These are phyloP conservation scores for Eurypyga helias DNA, from an alignment of 2,113 vertebrate species.

Conservation along the genomic window DNA sequence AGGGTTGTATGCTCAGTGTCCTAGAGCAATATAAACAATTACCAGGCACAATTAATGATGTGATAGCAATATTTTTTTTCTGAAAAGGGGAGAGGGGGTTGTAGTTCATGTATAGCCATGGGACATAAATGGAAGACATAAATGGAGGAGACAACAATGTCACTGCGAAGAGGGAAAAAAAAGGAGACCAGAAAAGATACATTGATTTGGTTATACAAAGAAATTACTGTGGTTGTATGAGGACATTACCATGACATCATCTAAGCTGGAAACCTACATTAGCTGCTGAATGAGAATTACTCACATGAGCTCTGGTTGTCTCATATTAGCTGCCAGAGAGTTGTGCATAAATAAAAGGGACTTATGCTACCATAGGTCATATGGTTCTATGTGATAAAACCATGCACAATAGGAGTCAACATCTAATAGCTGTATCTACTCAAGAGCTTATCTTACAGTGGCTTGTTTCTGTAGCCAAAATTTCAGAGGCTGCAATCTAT, in stretches of 20 bases:
- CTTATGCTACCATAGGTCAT: background rate
- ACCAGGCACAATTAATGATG: background rate
- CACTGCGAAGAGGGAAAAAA: background rate
- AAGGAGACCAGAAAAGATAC: background rate
- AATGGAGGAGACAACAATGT: background rate
- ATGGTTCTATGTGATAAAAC: background rate
- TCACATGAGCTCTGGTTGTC: background rate
- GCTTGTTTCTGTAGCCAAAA: background rate
- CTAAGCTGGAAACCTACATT: background rate
- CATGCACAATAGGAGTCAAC: background rate
- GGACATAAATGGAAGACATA: background rate
- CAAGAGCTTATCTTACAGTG: background rate
- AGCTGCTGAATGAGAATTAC: background rate
- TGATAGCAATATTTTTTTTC: background rate
- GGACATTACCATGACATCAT: background rate
- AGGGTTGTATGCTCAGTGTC: accelerated
- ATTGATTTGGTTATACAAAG: background rate
- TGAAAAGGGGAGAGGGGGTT: accelerated
- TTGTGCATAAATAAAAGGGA: background rate
- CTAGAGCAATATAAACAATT: background rate
- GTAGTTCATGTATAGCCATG: background rate
- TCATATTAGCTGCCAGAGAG: background rate
- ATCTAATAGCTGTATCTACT: background rate
- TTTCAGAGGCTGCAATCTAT: background rate
- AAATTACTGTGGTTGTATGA: background rate